phyloP scores from a whole-genome alignment of 2,888 invertebrate genomes.

The Ganaspis brasiliensis region DNA sequence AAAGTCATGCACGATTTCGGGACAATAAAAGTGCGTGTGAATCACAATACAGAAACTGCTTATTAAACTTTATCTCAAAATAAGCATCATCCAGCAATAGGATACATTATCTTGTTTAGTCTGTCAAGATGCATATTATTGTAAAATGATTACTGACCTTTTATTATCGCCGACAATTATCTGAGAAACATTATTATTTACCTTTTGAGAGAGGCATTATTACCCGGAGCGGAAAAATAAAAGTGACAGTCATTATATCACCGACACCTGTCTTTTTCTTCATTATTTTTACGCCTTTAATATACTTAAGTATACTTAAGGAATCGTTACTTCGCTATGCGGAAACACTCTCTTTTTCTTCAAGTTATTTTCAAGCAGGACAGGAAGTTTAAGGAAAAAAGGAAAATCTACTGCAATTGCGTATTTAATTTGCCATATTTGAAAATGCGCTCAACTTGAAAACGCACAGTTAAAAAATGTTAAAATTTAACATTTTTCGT shows the following conservation, averaged over 20 bases:
- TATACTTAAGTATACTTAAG: conserved; percentile 5
- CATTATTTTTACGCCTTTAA: background rate
- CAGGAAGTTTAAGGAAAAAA: background rate
- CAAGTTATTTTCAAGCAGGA: background rate
- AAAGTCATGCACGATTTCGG: background rate
- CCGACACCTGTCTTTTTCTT: background rate
- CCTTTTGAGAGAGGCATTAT: background rate
- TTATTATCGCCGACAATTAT: too few relatives aligned
- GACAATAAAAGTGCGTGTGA: conserved; percentile 17
- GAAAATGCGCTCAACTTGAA: too few relatives aligned
- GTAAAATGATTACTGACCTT: background rate
- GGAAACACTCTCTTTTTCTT: conserved; percentile 25
- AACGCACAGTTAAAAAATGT: too few relatives aligned
- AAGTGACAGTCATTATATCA: too few relatives aligned
- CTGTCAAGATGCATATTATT: background rate
- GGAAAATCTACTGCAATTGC: background rate
- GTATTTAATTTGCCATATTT: background rate
- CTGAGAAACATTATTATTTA: background rate
- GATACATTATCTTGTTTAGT: too few relatives aligned
- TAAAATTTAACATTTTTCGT: too few relatives aligned
- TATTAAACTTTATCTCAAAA: background rate
- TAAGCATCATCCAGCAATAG: background rate
- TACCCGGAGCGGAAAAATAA: background rate
- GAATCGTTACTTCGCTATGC: background rate
- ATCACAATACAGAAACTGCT: conserved; percentile 23